These are phyloP conservation scores for Petrolisthes cinctipes DNA, from an alignment of 2,888 invertebrate species.

Conservation along the genomic window DNA sequence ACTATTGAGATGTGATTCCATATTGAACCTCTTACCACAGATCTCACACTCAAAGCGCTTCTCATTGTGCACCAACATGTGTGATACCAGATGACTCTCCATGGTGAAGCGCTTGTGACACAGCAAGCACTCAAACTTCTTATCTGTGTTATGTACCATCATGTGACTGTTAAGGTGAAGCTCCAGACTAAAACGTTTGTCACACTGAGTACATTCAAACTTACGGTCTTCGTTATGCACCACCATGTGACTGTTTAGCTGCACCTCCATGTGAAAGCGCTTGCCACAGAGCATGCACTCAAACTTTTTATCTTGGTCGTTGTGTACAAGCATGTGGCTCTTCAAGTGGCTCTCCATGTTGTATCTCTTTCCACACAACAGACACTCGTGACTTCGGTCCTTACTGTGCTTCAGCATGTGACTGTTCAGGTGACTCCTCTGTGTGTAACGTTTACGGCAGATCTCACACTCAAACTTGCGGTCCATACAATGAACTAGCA, in stretches of 20 bases:
- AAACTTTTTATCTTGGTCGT: conserved; percentile 53
- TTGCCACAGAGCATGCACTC: conserved; percentile 52
- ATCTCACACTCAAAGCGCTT: conserved; percentile 52
- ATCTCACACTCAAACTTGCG: conserved; percentile 53
- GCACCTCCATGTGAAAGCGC: conserved; percentile 53
- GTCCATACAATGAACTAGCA: conserved; percentile 52
- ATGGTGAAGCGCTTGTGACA: conserved; percentile 54
- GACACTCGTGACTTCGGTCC: conserved; percentile 46
- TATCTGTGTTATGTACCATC: conserved; percentile 51
- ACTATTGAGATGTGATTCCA: conserved; percentile 52
- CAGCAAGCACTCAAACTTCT: conserved; percentile 46
- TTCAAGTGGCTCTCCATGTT: conserved; percentile 55
- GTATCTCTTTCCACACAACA: conserved; percentile 50
- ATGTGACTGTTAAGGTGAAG: conserved; percentile 53
- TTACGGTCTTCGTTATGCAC: conserved; percentile 45
- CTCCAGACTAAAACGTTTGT: conserved; percentile 50
- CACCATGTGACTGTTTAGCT: conserved; percentile 56
- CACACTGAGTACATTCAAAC: conserved; percentile 46
- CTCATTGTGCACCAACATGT: conserved; percentile 55
- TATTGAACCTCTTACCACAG: conserved; percentile 52
- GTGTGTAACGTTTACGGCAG: conserved; percentile 49
- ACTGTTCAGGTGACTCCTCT: conserved; percentile 50
- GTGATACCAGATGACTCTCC: conserved; percentile 52
- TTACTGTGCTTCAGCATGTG: conserved; percentile 56
- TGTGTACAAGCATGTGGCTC: conserved; percentile 56